Percentiles rank a stretch among this genome's conserved stretches.
These are phyloP conservation scores for Cerastoderma edule DNA, from an alignment of 2,888 invertebrate genomes.

Conservation along the genomic window DNA sequence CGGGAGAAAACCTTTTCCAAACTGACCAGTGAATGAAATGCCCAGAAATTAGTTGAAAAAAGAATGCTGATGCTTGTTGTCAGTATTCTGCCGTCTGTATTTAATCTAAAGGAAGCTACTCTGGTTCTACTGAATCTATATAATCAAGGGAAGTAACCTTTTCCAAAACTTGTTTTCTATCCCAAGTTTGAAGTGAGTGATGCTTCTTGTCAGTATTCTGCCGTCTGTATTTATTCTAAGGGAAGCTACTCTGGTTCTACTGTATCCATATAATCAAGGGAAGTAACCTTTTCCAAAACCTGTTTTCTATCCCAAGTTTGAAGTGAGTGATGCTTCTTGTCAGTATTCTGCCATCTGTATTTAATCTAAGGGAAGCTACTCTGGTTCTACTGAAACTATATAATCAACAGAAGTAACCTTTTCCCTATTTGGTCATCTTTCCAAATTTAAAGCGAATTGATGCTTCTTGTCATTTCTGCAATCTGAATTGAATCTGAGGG, in stretches of 20 bases:
- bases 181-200: too few species aligned
- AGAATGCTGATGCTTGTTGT: too few species aligned
- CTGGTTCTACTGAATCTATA: too few species aligned
- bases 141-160: too few species aligned
- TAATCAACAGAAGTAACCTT: neutral
- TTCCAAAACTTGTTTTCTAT: too few species aligned
- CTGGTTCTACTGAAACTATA: neutral
- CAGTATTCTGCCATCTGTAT: conserved; percentile 4
- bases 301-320: neutral
- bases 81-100: too few species aligned
- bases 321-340: neutral
- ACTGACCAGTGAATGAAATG: too few species aligned
- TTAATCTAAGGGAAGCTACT: neutral
- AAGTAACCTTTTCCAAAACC: neutral
- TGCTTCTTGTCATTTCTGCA: neutral
- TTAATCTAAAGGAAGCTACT: too few species aligned
- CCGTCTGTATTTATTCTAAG: too few species aligned
- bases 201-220: too few species aligned
- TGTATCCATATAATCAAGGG: neutral
- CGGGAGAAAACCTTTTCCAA: too few species aligned
- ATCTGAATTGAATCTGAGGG: neutral
- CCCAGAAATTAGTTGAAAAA: too few species aligned
- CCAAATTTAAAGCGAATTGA: neutral
- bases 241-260: neutral
- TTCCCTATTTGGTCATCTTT: neutral